phyloP scores from a whole-genome alignment of 2,888 invertebrate genomes.

The Xestia xanthographa region DNA sequence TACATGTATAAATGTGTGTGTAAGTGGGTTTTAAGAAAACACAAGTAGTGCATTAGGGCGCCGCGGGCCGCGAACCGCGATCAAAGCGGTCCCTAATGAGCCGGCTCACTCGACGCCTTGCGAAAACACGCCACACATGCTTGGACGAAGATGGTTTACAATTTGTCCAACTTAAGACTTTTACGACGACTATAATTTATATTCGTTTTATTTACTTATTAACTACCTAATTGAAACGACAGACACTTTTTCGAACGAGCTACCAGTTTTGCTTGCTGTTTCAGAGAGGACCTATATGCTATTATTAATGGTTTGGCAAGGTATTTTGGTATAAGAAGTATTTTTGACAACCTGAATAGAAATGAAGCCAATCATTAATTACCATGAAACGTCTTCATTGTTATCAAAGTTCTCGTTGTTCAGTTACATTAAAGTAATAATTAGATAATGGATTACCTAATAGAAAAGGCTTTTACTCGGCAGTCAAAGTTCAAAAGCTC shows the following conservation, averaged over 20 bases:
- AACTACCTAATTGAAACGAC: neutral
- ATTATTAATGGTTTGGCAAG: no score
- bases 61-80: slow-evolving; percentile 46
- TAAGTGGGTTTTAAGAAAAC: slow-evolving; percentile 66
- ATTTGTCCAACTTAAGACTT: slow-evolving; percentile 43
- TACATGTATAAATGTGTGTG: slow-evolving; percentile 38
- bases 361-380: neutral
- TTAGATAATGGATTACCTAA: neutral
- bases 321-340: neutral
- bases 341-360: neutral
- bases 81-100: slow-evolving; percentile 74
- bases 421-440: neutral
- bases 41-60: slow-evolving; percentile 70
- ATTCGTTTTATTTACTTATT: neutral
- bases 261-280: neutral
- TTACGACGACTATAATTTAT: neutral
- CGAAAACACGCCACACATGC: slow-evolving; percentile 40
- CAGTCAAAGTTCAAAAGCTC: slow-evolving; percentile 1
- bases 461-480: neutral
- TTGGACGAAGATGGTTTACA: slow-evolving; percentile 28
- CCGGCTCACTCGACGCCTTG: slow-evolving; percentile 49
- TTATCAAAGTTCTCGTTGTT: no score
- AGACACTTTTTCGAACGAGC: neutral
- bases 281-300: neutral
- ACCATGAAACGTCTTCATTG: neutral